Conservation (phyloP, 2,113 vertebrate species). For the Callipepla squamata region DNA sequence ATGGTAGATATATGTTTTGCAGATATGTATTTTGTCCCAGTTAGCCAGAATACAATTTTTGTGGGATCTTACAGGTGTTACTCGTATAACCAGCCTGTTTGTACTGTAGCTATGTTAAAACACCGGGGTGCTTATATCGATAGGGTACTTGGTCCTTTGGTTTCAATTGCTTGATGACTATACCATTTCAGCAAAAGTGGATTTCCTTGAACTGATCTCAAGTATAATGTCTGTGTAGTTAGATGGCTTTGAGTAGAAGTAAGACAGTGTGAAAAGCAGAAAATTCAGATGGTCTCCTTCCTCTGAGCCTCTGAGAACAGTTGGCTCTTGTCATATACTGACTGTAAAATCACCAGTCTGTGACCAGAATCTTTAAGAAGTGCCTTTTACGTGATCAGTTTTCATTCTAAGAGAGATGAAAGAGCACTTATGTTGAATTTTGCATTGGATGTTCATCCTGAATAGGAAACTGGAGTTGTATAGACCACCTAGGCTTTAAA, state of each 20-base stretch:
- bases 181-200: neutral
- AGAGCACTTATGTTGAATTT: conserved; percentile 44
- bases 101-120: neutral
- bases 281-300: neutral
- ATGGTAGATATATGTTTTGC: neutral
- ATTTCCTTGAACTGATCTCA: neutral
- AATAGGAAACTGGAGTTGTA: neutral
- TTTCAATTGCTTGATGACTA: neutral
- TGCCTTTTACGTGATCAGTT: conserved; percentile 49
- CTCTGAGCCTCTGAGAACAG: conserved; percentile 31
- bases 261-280: neutral
- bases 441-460: conserved; percentile 5
- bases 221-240: neutral
- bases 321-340: conserved; percentile 27
- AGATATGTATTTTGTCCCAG: neutral
- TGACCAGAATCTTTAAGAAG: conserved; percentile 53
- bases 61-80: neutral
- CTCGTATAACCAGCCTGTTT: neutral
- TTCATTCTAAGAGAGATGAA: conserved; percentile 54
- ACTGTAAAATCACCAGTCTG: conserved; percentile 52
- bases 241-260: neutral
- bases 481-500: neutral
- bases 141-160: neutral
- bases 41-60: neutral
- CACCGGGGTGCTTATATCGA: neutral